Evolutionary conservation across 2,888 invertebrate genomes (phyloP).

Genomic region (Alitta virens): DNA sequence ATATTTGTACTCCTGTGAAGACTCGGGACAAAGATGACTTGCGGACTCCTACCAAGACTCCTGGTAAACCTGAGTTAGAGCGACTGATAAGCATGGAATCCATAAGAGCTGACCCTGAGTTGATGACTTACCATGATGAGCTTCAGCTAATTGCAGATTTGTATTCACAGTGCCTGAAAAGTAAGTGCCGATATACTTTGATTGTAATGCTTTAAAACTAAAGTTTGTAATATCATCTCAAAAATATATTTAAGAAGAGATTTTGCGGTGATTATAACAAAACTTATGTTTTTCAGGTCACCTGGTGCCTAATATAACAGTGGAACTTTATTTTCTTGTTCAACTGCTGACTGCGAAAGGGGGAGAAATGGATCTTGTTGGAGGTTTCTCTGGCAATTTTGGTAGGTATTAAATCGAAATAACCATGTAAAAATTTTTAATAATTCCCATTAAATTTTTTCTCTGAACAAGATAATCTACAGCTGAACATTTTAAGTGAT

Average conservation of each 20-base stretch:
- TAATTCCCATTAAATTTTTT: no score
- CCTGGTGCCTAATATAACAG: slow-evolving; percentile 66
- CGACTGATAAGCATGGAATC: slow-evolving; percentile 33
- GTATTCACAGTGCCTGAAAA: slow-evolving; percentile 64
- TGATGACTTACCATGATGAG: slow-evolving; percentile 61
- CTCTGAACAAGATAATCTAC: no score
- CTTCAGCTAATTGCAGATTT: slow-evolving; percentile 64
- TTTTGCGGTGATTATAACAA: no score
- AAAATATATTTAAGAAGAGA: background rate
- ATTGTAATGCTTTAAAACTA: background rate
- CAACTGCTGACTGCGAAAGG: slow-evolving; percentile 63
- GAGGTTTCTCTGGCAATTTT: background rate
- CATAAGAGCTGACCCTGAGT: slow-evolving; percentile 27
- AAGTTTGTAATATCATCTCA: background rate
- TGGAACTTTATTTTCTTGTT: slow-evolving; percentile 71
- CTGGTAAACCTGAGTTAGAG: slow-evolving; percentile 31
- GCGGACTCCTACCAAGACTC: slow-evolving; percentile 20
- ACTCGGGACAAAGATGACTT: no score
- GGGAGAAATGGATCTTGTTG: slow-evolving; percentile 24
- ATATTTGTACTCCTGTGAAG: no score
- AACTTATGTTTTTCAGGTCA: slow-evolving; percentile 33
- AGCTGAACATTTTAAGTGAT: background rate
- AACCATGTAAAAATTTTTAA: no score
- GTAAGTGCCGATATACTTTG: slow-evolving; percentile 54
- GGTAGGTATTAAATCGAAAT: no score